Base-by-base conservation (phyloP, 2,113 vertebrate species). In the Ictalurus furcatus region DNA sequence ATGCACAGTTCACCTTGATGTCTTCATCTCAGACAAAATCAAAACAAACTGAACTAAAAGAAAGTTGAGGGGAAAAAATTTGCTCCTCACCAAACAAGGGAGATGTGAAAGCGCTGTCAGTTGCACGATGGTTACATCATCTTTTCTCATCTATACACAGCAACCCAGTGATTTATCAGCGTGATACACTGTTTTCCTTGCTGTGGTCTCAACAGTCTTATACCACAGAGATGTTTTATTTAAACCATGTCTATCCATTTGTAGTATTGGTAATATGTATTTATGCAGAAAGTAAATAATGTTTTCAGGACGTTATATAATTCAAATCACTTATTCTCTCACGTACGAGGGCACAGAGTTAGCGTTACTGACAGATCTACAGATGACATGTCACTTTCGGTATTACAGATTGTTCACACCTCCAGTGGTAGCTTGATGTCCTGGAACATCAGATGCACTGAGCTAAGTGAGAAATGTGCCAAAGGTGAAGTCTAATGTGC, bases 61-160 rank as follows among this genome's bases (percentile, higher is more conserved):
- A 73, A 40, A 37, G 17, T 19, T 73, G 30, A 54, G 12, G 58
- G 58, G 58, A 0, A 34, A 71, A n/a, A 13, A 67, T 19, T 25
- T 6, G 28, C 67, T 34, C 17, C 67, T 16, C n/a, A 14, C 67
- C 67, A 69, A 69, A 69, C 28, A 73, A 37, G 6, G 6, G 5
- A 73, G 13, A 74, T 40, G 19, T 76, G 4, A 52, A 79, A 78
- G 44, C 12, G 3, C 3, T 25, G 28, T 94, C 89, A 91, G 93
- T 94, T 94, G 23, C 44, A 59, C 23, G 21, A 21, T 28, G 67
- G 88, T 94, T 94, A 92, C 92, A 88, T 92, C 92, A 94, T 91
- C 91, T 89, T 84, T 90, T 81, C 90, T 91, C 88, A 85, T 56
- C 8, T 88, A 92, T 89, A 92, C 91, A 88, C 89, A 85, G 91